These are phyloP conservation scores for Molorchus minor DNA, from an alignment of 2,888 invertebrate species.

Conservation along the genomic window DNA sequence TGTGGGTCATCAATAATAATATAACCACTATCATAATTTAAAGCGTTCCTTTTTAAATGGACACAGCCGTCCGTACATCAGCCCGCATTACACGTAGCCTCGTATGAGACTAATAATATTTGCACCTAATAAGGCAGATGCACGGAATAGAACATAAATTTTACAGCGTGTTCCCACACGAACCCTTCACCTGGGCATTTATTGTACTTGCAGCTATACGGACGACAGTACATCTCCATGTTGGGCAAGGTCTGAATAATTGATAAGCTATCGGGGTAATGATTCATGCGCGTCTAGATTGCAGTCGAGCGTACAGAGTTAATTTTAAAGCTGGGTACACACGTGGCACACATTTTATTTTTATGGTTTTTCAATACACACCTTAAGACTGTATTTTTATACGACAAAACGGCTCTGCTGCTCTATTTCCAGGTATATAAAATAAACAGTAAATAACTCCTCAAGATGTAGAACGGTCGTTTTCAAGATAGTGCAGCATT, in stretches of 20 bases:
- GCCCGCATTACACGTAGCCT: slow-evolving; percentile 8
- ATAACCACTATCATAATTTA: slow-evolving; percentile 28
- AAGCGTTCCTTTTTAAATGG: slow-evolving; percentile 12
- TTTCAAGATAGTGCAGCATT: too few relatives aligned
- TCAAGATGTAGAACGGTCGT: too few relatives aligned
- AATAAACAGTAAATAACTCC: too few relatives aligned
- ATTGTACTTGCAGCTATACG: slow-evolving; percentile 6
- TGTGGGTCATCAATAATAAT: slow-evolving; percentile 35
- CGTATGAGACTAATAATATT: slow-evolving; percentile 13
- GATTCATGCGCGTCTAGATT: slow-evolving; percentile 11
- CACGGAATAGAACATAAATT: slow-evolving; percentile 15
- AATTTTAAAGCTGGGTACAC: too few relatives aligned
- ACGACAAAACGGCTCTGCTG: too few relatives aligned
- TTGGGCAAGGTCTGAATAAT: slow-evolving; percentile 7
- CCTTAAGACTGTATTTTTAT: too few relatives aligned
- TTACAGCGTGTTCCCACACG: slow-evolving; percentile 10
- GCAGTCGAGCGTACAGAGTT: too few relatives aligned
- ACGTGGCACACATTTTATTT: too few relatives aligned
- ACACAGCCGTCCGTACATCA: slow-evolving; percentile 5
- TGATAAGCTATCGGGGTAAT: slow-evolving; percentile 19
- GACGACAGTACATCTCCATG: slow-evolving; percentile 3
- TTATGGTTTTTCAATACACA: too few relatives aligned
- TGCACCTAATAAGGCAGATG: slow-evolving; percentile 32
- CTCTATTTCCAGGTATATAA: too few relatives aligned
- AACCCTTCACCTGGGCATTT: slow-evolving; percentile 12